Base-by-base conservation (phyloP, 2,797 vertebrate species). In the Micromesistius poutassou region DNA sequence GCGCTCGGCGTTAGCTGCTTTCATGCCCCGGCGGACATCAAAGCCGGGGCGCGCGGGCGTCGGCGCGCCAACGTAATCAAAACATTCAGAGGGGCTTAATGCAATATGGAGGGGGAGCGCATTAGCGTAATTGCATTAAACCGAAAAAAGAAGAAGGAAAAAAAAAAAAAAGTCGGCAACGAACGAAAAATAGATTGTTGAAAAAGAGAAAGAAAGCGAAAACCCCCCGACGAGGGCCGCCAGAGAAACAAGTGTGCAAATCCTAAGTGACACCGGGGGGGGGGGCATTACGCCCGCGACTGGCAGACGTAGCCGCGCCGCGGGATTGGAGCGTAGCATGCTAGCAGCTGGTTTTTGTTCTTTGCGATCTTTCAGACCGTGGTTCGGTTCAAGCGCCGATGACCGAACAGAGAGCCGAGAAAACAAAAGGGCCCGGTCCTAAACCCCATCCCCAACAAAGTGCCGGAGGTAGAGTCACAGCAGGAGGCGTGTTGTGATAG, bases 401-500 rank as follows among this genome's bases (percentile, higher is more conserved):
- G 73, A 77, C 76, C 28, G 80, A 79, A 84, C 78, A 87, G 1
- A 55, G 16, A 55, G 16, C 5, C 3, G 10, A 42, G 14, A 75
- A 84, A 76, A 73, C 79, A 82, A 76, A 87, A 30, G 71, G 71
- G 38, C 14, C 71, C 55, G 81, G 74, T 12, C 14, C 78, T 16
- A 42, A 81, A 38, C 36, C 9, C 9, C 36, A 38, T 10, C 36
- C 9, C 7, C 36, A 86, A 90, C 81, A 83, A 77, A 83, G 85
- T 13, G 78, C 85, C 86, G 79, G 76, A 73, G 78, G 83, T 87
- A 74, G 80, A 87, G 85, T 79, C 81, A 87, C 76, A 33, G 6
- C 73, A 40, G 75, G 80, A 81, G 77, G 71, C 76, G 78, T 84
- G 84, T 89, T 92, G 88, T 82, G 55, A 85, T 77, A 88, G 85